A percentile compares a stretch with the other conserved stretches of the same genome.
Evolutionary conservation across 2,113 vertebrate genomes (phyloP).

Genomic region (Todiramphus chloris): DNA sequence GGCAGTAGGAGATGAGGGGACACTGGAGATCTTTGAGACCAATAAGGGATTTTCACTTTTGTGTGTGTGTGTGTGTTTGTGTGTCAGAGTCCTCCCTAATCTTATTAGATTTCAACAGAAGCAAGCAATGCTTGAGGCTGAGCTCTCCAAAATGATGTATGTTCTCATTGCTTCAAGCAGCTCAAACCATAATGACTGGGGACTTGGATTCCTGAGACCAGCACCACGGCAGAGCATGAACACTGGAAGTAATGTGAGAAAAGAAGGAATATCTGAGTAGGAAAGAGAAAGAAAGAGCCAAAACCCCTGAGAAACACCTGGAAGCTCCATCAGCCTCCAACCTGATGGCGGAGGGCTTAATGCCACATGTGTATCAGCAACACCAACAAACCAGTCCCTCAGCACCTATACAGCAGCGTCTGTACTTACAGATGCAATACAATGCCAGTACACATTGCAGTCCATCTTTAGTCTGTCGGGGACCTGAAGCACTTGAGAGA

Average conservation of each 20-base stretch:
- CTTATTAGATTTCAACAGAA: background rate
- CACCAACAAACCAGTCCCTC: background rate
- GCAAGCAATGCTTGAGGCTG: background rate
- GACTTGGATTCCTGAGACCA: background rate
- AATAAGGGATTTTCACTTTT: background rate
- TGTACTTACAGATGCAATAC: background rate
- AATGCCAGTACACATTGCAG: background rate
- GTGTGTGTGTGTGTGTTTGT: no score
- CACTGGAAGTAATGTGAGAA: background rate
- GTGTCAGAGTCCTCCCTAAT: background rate
- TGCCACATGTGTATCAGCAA: background rate
- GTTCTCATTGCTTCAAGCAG: background rate
- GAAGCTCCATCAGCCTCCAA: conserved; percentile 19
- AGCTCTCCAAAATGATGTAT: background rate
- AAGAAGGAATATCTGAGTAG: background rate
- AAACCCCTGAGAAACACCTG: conserved; percentile 35
- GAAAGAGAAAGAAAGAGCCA: background rate
- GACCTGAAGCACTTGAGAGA: background rate
- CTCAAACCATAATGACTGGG: background rate
- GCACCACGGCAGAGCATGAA: background rate
- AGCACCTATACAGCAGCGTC: background rate
- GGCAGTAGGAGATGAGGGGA: background rate
- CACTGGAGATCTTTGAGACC: background rate
- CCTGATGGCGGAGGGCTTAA: background rate
- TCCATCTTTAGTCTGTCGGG: background rate